Percentiles rank a stretch among this genome's conserved stretches.
phyloP scores from a whole-genome alignment of 2,888 invertebrate genomes.

The Chloroclystis v-ata region DNA sequence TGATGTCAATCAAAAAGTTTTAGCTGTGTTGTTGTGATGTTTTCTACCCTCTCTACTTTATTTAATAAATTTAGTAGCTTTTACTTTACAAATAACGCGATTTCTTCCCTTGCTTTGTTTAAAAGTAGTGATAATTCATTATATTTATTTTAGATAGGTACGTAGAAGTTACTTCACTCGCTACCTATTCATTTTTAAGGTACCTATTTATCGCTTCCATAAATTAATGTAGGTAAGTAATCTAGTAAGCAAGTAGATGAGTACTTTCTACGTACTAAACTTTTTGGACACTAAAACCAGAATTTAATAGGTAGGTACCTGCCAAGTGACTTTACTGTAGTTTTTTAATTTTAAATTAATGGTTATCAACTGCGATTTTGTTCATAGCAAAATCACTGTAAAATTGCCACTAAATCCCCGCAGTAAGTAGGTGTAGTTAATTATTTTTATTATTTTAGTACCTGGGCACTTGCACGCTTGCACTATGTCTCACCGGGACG shows the following conservation, averaged over 20 bases:
- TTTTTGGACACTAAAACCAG: no score
- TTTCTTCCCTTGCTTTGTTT: constrained; percentile 22
- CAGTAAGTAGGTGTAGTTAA: constrained; percentile 18
- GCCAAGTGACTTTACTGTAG: no score
- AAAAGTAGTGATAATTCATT: constrained; percentile 1
- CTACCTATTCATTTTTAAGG: no score
- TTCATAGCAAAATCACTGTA: constrained; percentile 8
- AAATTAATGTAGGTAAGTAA: no score
- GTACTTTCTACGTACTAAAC: no score
- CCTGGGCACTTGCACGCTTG: constrained; percentile 55
- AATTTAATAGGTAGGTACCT: no score
- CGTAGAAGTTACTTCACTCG: no score
- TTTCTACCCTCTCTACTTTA: constrained; percentile 37
- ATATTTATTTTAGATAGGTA: no score
- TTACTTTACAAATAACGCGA: not conserved
- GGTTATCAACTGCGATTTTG: not conserved
- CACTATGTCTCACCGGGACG: constrained; percentile 56
- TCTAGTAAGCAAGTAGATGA: no score
- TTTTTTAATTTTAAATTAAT: no score
- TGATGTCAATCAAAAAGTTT: constrained; percentile 35
- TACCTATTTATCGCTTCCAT: no score
- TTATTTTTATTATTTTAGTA: constrained; percentile 30
- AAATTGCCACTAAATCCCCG: constrained; percentile 9
- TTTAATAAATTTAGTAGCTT: constrained; percentile 35
- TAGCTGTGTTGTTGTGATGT: constrained; percentile 34